Evolutionary conservation across 2,797 vertebrate species (phyloP), one percentile per base, ranked within the genome.

Genomic region (Epinephelus malabaricus): DNA sequence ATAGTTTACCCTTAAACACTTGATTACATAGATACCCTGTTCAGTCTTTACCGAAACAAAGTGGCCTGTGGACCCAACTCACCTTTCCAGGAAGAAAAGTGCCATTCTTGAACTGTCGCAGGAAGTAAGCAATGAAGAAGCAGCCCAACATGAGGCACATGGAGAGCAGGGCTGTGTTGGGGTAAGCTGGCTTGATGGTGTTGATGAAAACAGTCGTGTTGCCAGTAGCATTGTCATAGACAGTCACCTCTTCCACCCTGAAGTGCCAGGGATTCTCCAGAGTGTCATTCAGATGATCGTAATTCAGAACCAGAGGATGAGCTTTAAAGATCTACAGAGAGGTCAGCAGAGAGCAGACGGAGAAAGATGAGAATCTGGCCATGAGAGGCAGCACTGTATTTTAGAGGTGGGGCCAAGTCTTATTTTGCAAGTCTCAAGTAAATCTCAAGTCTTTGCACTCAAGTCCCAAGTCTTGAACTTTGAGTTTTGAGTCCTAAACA

Each of bases 21-120:
- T 27, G 19, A 76, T 56, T 56, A 73, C 2, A 50, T 30, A 15
- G 7, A 40, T 8, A 12, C 21, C 7, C 1, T 46, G 10, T 45
- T 47, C 3, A 1, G 45, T 68, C 5, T 72, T 50, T 23, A 38
- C 11, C 23, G 13, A 66, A 58, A 43, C 14, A 21, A 34, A 6
- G 14, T 51, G 11, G 14, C 21, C 4, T 23, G 12, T 21, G 7
- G 47, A 51, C 30, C 11, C 12, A 40, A 46, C 77, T 92, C 61
- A 97, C 97, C 91, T 95, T 96, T 84, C 97, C 97, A 13, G 97
- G 97, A 54, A 98, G 95, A 85, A 96, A 98, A 34, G 94, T 96
- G 65, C 97, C 96, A 1, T 97, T 98, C 86, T 98, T 98, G 89
- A 98, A 97, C 75, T 96, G 96, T 12, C 97, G 96, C 21, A 98